Evolutionary conservation across 1,140 invertebrate species (phyloP).

Genomic region (Acromyrmex heyeri): DNA sequence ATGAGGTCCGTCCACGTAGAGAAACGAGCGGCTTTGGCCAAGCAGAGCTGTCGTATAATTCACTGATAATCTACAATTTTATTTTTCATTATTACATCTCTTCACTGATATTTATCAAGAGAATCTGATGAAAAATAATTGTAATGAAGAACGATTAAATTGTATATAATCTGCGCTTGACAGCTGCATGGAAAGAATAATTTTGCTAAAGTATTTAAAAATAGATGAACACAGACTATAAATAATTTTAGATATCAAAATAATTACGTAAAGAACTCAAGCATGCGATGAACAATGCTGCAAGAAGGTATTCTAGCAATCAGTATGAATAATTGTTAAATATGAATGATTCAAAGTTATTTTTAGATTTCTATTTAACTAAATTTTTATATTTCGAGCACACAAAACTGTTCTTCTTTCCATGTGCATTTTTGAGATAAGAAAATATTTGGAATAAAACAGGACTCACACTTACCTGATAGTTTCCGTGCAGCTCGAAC

Average conservation of each 20-base stretch:
- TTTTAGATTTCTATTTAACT: no score
- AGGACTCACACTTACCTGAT: conserved; percentile 85
- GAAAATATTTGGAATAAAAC: not conserved
- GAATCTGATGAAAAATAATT: not conserved
- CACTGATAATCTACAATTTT: conserved; percentile 86
- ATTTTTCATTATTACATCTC: not conserved
- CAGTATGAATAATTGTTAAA: no score
- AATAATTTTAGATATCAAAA: no score
- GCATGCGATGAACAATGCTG: no score
- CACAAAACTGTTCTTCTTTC: no score
- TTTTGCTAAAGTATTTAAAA: no score
- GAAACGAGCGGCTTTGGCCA: conserved; percentile 88
- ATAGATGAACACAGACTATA: no score
- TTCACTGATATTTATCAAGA: not conserved
- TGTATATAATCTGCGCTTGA: not conserved
- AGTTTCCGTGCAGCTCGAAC: conserved; percentile 87
- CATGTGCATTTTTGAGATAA: not conserved
- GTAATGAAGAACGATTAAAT: not conserved
- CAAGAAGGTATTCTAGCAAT: no score
- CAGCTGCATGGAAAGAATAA: not conserved
- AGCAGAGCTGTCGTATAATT: conserved; percentile 89
- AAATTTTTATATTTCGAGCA: no score
- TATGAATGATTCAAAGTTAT: no score
- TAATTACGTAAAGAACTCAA: no score
- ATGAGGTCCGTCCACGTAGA: conserved; percentile 88